Conservation (phyloP, 2,113 vertebrate genomes). For the Lipophrys pholis region DNA sequence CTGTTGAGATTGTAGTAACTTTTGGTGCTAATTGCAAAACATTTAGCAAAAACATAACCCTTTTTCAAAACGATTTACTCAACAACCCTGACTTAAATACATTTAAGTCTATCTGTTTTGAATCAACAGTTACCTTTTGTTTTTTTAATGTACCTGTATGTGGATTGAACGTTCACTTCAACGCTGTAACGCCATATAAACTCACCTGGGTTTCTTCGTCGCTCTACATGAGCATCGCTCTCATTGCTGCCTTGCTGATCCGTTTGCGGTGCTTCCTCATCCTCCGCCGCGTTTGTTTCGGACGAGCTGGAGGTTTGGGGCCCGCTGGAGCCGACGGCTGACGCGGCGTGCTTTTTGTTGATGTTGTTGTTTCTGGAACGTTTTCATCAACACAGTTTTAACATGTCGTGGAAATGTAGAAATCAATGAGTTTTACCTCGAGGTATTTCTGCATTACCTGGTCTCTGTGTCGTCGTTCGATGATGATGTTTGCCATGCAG, state of each 20-base stretch:
- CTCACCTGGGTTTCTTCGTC: conserved; percentile 57
- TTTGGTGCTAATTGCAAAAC: too few relatives aligned
- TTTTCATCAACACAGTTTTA: not conserved
- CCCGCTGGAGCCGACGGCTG: conserved; percentile 24
- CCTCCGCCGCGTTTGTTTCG: conserved; percentile 58
- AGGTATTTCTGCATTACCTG: conserved; percentile 62
- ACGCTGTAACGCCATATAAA: not conserved
- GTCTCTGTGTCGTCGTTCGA: conserved; percentile 69
- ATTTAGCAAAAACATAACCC: too few relatives aligned
- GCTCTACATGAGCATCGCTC: conserved; percentile 84
- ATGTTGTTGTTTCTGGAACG: conserved; percentile 62
- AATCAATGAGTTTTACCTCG: too few relatives aligned
- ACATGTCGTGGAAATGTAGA: too few relatives aligned
- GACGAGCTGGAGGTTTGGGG: conserved; percentile 54
- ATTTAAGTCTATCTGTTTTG: too few relatives aligned
- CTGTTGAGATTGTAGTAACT: too few relatives aligned
- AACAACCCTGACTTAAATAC: too few relatives aligned
- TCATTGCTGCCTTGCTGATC: conserved; percentile 86
- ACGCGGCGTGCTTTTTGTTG: conserved; percentile 47
- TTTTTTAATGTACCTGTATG: too few relatives aligned
- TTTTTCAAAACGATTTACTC: too few relatives aligned
- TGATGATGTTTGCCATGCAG: conserved; percentile 61
- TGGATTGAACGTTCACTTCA: too few relatives aligned
- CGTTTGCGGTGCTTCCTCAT: conserved; percentile 81
- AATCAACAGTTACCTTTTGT: too few relatives aligned